Percentiles rank a stretch among this genome's conserved stretches.
Conservation (phyloP, 2,113 vertebrate genomes). For the Mesitornis unicolor region DNA sequence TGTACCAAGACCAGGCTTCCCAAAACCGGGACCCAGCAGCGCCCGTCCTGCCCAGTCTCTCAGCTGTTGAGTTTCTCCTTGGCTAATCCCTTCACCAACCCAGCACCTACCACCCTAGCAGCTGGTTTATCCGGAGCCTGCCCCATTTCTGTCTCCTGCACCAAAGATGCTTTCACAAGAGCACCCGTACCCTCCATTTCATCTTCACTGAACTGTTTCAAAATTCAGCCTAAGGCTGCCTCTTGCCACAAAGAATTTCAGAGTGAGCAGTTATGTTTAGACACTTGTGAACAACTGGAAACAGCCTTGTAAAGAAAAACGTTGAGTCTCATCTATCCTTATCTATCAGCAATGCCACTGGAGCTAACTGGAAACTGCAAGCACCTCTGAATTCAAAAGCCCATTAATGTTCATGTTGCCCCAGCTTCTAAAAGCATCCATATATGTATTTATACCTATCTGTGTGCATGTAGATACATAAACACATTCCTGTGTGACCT, state of each 20-base stretch:
- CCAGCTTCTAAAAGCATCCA: background rate
- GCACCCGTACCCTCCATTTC: background rate
- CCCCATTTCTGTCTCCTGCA: background rate
- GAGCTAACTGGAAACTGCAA: background rate
- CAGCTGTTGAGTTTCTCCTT: background rate
- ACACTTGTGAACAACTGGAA: background rate
- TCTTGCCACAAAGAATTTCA: background rate
- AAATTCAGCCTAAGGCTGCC: background rate
- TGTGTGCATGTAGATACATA: background rate
- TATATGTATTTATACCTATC: background rate
- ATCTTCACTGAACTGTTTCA: background rate
- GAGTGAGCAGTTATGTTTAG: background rate
- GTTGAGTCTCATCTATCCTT: background rate
- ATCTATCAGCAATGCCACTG: background rate
- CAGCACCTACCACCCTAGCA: background rate
- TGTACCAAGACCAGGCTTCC: background rate
- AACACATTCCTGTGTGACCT: too few species aligned
- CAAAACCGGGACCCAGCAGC: background rate
- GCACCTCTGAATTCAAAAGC: background rate
- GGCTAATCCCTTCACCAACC: background rate
- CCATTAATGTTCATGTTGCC: background rate
- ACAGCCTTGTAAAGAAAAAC: background rate
- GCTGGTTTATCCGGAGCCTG: background rate
- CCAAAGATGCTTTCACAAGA: background rate
- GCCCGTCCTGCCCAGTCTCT: background rate